phyloP scores from a whole-genome alignment of 2,113 vertebrate genomes.

The Coracopsis vasa region DNA sequence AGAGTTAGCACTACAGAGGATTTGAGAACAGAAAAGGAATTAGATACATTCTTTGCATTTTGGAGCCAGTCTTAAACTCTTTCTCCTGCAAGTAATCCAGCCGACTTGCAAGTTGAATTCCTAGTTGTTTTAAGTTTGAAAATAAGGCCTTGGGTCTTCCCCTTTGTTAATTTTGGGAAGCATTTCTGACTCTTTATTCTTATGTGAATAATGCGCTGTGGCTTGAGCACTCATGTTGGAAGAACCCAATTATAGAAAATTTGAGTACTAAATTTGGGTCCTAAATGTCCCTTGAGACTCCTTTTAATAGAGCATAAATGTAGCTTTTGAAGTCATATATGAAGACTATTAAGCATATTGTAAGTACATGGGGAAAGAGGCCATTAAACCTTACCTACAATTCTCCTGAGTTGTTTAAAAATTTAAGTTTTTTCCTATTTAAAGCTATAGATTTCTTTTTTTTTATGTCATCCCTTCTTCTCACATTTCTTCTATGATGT shows the following conservation, averaged over 20 bases:
- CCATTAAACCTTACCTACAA: background rate
- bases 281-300: background rate
- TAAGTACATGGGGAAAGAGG: background rate
- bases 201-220: background rate
- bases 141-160: background rate
- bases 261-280: background rate
- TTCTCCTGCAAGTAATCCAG: background rate
- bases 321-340: background rate
- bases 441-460: background rate
- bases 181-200: background rate
- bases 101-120: background rate
- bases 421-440: background rate
- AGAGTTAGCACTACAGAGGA: background rate
- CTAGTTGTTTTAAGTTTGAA: background rate
- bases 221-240: background rate
- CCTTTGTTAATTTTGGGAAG: background rate
- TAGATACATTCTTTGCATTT: background rate
- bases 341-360: background rate
- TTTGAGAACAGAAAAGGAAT: background rate
- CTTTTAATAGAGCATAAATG: background rate
- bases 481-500: background rate
- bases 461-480: background rate
- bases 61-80: background rate
- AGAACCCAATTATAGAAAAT: background rate
- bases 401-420: background rate